Evolutionary conservation across 2,113 vertebrate genomes (phyloP).

Genomic region (Pheucticus melanocephalus): DNA sequence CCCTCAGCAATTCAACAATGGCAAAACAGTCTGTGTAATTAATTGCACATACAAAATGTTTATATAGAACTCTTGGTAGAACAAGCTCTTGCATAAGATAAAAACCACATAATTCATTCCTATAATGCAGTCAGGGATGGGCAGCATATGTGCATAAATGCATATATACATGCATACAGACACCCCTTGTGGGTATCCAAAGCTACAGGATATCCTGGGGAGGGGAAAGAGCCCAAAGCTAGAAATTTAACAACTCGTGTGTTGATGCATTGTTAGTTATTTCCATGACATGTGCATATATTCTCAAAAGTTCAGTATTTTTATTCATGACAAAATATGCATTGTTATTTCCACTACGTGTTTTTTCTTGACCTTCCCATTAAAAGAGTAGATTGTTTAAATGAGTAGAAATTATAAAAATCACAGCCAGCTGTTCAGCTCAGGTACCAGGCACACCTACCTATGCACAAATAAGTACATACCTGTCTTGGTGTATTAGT

Average conservation of each 20-base stretch:
- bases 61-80: background rate
- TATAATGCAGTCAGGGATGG: background rate
- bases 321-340: background rate
- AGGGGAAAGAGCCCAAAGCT: background rate
- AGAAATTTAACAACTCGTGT: background rate
- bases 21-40: slow-evolving; percentile 4
- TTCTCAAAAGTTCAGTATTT: background rate
- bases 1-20: slow-evolving; percentile 7
- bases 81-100: slow-evolving; percentile 25
- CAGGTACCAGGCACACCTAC: background rate
- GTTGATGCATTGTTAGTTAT: background rate
- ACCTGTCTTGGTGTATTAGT: background rate
- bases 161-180: background rate
- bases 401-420: background rate
- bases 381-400: background rate
- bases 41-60: slow-evolving; percentile 25
- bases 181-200: background rate
- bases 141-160: background rate
- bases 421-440: background rate
- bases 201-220: background rate
- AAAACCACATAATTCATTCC: slow-evolving; percentile 20
- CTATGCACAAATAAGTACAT: background rate
- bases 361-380: background rate
- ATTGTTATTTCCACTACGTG: background rate
- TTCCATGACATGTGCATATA: background rate